These are phyloP conservation scores for Menura novaehollandiae DNA, from an alignment of 2,113 vertebrate species.

Conservation along the genomic window DNA sequence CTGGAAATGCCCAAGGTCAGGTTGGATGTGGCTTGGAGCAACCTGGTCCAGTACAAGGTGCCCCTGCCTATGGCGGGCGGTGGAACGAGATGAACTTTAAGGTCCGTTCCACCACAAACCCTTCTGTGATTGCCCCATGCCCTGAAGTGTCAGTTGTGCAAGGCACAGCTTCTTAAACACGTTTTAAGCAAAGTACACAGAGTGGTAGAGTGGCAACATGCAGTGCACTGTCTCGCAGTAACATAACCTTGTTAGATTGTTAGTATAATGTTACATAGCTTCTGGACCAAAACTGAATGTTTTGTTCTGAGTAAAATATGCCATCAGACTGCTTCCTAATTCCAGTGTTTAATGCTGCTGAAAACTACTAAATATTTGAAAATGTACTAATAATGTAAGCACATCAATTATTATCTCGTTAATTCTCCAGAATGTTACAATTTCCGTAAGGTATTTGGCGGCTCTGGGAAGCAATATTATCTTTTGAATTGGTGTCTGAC, in stretches of 20 bases:
- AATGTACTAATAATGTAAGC: not conserved
- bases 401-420: not conserved
- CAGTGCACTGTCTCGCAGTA: accelerated
- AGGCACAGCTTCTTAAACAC: not conserved
- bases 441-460: not conserved
- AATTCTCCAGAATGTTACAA: not conserved
- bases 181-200: not conserved
- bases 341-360: not conserved
- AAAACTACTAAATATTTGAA: not conserved
- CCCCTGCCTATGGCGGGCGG: not conserved
- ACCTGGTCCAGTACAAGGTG: not conserved
- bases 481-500: not conserved
- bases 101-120: not conserved
- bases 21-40: not conserved
- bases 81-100: not conserved
- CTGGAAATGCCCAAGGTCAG: not conserved
- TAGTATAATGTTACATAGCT: accelerated
- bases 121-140: no score
- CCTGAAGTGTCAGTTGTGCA: not conserved
- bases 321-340: accelerated
- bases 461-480: no score
- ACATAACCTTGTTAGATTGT: not conserved
- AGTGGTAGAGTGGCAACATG: not conserved
- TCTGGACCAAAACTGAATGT: not conserved
- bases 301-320: not conserved